Evolutionary conservation across 2,888 invertebrate genomes (phyloP).

Genomic region (Ischnus inquisitorius): DNA sequence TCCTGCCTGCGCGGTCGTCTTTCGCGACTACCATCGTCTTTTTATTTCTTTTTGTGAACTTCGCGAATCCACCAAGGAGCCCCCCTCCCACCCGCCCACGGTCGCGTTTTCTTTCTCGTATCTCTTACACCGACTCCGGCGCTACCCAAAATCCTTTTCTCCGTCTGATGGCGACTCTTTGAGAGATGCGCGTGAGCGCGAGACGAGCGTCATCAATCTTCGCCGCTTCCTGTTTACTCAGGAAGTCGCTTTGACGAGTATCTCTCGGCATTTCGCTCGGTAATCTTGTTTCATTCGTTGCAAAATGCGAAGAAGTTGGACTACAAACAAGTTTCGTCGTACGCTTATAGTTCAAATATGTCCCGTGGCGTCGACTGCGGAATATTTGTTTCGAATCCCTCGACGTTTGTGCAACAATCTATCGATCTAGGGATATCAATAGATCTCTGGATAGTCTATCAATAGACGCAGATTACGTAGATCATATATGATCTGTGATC

Average conservation of each 20-base stretch:
- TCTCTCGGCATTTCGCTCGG: background rate
- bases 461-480: no score
- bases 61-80: constrained; percentile 39
- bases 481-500: no score
- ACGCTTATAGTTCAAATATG: background rate
- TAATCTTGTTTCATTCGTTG: background rate
- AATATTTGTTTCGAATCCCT: background rate
- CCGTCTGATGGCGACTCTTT: constrained; percentile 46
- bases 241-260: constrained; percentile 63
- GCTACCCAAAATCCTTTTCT: constrained; percentile 40
- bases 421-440: constrained; percentile 2
- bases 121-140: constrained; percentile 40
- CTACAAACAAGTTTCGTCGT: background rate
- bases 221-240: constrained; percentile 65
- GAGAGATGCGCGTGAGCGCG: constrained; percentile 56
- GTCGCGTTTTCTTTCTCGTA: constrained; percentile 41
- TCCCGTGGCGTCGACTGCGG: background rate
- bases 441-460: background rate
- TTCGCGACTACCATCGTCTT: constrained; percentile 1
- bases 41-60: constrained; percentile 31
- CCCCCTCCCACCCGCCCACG: no score
- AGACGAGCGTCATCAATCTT: constrained; percentile 65
- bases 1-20: background rate
- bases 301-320: background rate
- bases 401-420: background rate